Evolutionary conservation across 2,113 vertebrate species (phyloP), one percentile per base, ranked within the genome.

Genomic region (Chlamydotis undulata): DNA sequence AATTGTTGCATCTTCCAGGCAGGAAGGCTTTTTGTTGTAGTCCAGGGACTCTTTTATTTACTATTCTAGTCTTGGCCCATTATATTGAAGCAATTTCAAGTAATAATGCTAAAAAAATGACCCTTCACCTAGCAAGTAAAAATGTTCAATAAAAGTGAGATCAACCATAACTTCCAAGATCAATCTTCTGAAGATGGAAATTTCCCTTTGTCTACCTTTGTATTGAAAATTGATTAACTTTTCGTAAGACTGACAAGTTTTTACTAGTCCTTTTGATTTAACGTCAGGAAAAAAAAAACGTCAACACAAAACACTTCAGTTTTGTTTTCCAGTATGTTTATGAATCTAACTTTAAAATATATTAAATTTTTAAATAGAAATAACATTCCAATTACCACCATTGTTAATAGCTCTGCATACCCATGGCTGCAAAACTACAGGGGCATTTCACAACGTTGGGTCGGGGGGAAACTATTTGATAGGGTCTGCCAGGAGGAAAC

Each of bases 181-280:
- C 97, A 96, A 95, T 97, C 94, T 94, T 93, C 63, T 60, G 14
- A 94, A 91, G 97, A 96, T 23, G 63, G 93, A 97, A 97, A 96
- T 97, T 95, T 97, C 75, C 95, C 82, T 96, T 93, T 97, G 93
- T 96, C 96, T 97, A 47, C 82, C 94, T 97, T 93, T 96, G 78
- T 79, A 95, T 92, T 91, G 96, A 96, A 97, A 98, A 97, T 95
- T 97, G 97, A 98, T 97, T 91, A 96, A 96, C 96, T 97, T 97
- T 95, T 95, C 82, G 13, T 59, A 83, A 95, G 94, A 83, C 73
- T 17, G 14, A 95, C 53, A 94, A 65, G 70, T 76, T 97, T 94
- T 96, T 93, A 93, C 57, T 37, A 45, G 83, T 16, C 15, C 69
- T 95, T 97, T 90, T 97, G 97, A 98, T 94, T 97, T 92, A 56